These are phyloP conservation scores for Rhyacichthys aspro DNA, from an alignment of 2,797 vertebrate genomes.

Conservation along the genomic window DNA sequence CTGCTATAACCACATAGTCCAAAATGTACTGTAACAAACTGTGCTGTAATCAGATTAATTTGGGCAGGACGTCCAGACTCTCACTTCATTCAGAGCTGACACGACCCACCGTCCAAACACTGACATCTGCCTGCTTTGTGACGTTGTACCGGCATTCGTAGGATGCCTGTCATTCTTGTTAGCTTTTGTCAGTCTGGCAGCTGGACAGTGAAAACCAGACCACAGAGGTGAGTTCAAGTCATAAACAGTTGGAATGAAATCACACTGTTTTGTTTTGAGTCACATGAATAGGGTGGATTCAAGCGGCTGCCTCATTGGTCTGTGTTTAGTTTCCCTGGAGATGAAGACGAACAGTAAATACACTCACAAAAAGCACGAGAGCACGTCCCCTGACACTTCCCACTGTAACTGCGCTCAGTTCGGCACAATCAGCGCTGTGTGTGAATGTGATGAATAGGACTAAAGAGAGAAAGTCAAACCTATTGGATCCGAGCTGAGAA, in stretches of 20 bases:
- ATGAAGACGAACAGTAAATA: conserved; percentile 63
- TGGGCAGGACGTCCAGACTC: conserved; percentile 7
- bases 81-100: conserved; percentile 23
- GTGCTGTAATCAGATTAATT: conserved; percentile 19
- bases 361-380: conserved; percentile 65
- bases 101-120: conserved; percentile 30
- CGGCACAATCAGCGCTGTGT: conserved; percentile 67
- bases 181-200: conserved; percentile 53
- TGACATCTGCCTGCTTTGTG: conserved; percentile 57
- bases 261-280: neutral
- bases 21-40: conserved; percentile 11
- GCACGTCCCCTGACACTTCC: conserved; percentile 64
- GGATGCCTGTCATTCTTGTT: conserved; percentile 61
- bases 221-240: neutral
- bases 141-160: conserved; percentile 61
- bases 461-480: conserved; percentile 44
- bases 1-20: too few relatives aligned
- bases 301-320: conserved; percentile 53
- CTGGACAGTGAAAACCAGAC: conserved; percentile 22
- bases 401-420: conserved; percentile 61
- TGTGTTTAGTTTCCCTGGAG: conserved; percentile 65
- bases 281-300: conserved; percentile 68
- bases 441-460: conserved; percentile 45
- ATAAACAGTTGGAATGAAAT: conserved; percentile 6
- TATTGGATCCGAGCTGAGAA: conserved; percentile 49